Evolutionary conservation across 1,140 invertebrate species (phyloP).

Genomic region (Drosophila aff.): DNA sequence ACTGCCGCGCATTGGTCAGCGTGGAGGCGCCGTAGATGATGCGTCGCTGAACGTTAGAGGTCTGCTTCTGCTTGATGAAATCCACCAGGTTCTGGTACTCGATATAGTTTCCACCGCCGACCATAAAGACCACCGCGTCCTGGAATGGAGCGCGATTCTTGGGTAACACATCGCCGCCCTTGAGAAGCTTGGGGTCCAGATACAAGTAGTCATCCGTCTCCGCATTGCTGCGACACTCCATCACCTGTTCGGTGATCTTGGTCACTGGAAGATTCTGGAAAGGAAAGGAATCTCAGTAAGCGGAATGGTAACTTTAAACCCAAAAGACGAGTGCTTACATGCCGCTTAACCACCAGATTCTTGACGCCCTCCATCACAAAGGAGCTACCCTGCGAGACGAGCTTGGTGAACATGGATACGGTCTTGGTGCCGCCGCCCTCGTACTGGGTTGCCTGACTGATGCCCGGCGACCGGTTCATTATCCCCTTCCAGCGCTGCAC

Average conservation of each 20-base stretch:
- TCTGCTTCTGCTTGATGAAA: constrained; percentile 94
- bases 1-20: constrained; percentile 95
- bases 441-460: constrained; percentile 89
- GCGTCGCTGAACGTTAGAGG: constrained; percentile 90
- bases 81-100: constrained; percentile 99
- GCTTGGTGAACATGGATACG: constrained; percentile 98
- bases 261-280: constrained; percentile 94
- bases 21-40: constrained; percentile 98
- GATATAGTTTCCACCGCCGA: constrained; percentile 99
- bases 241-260: constrained; percentile 95
- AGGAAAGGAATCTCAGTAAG: neutral
- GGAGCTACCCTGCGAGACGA: constrained; percentile 98
- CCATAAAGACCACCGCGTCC: constrained; percentile 97
- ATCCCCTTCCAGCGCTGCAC: constrained; percentile 93
- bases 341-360: constrained; percentile 98
- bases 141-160: constrained; percentile 90
- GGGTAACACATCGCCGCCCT: constrained; percentile 89
- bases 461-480: constrained; percentile 71
- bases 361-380: constrained; percentile 99
- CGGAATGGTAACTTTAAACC: neutral
- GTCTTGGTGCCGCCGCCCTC: constrained; percentile 98
- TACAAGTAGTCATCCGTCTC: constrained; percentile 95
- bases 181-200: constrained; percentile 96
- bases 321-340: constrained; percentile 88
- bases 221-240: constrained; percentile 92